These are phyloP conservation scores for Montipora capitata DNA, from an alignment of 92 coral and sea anemone species.

Conservation along the genomic window DNA sequence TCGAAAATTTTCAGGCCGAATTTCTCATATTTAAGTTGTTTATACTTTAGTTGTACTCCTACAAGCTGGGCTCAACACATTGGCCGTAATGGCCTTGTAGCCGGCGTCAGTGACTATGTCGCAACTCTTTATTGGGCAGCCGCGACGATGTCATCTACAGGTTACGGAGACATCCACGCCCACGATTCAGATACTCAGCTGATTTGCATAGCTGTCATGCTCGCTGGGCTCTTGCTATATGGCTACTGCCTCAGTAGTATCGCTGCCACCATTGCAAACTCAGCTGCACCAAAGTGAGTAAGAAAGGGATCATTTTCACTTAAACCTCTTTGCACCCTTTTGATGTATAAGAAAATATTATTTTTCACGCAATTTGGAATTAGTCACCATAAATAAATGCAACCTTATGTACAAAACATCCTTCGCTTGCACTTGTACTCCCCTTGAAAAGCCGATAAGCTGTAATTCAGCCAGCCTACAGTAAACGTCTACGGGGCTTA, in stretches of 20 bases:
- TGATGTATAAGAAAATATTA: no score
- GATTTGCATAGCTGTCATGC: conserved; percentile 82
- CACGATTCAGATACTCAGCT: conserved; percentile 79
- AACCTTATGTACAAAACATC: no score
- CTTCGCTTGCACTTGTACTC: no score
- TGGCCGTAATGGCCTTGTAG: conserved; percentile 23
- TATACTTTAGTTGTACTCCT: conserved; percentile 50
- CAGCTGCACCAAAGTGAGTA: conserved; percentile 88
- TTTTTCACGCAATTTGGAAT: no score
- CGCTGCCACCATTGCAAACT: conserved; percentile 89
- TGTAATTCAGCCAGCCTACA: no score
- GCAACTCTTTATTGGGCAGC: conserved; percentile 96
- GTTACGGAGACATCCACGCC: conserved; percentile 95
- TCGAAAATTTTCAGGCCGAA: no score
- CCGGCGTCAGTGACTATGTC: conserved; percentile 77
- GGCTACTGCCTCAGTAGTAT: conserved; percentile 92
- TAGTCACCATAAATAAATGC: no score
- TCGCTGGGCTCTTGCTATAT: conserved; percentile 85
- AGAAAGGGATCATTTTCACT: not conserved
- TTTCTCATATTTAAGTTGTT: no score
- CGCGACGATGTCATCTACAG: conserved; percentile 93
- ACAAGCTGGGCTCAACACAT: conserved; percentile 92
- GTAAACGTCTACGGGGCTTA: no score
- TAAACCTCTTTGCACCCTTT: no score
- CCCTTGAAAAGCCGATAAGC: no score